Evolutionary conservation across 1,140 invertebrate species (phyloP), one percentile per base, ranked within the genome.

Genomic region (Drosophila bipectinata): DNA sequence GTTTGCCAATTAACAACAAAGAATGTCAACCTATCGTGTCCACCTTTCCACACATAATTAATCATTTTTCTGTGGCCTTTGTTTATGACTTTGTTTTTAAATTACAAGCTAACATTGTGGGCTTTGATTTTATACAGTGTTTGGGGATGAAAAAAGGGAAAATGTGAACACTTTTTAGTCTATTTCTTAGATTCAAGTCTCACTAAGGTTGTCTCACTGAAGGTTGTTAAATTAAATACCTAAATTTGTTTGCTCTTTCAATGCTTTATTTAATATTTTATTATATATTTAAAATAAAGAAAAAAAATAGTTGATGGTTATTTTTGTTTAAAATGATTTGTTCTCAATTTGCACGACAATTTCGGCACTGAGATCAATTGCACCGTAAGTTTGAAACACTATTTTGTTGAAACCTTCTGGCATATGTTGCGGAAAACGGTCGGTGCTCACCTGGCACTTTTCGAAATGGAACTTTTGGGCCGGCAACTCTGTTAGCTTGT

Each of bases 371-470:
- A 62, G 15, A 5, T 71, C 48, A 4, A 71, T 41, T 0, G 41
- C 0, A 0, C 76, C 76, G 21, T 3, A 41, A 4, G 64, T 24
- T 9, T 9, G 12, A 4, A 75, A n/a, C 1, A n/a, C 10, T 1
- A 71, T 1, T 24, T 75, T 78, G 18, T 71, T 66, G 0, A 28
- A 48, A 10, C 76, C 72, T 0, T 60, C 60, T 4, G 60, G 51
- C 15, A 78, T 1, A 32, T 64, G 34, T 10, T 61, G 26, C 0
- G 76, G 76, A 12, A 75, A 58, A 2, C 3, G n/a, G 21, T 71
- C 66, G 15, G 47, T 52, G 12, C 30, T 56, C 9, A 75, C 9
- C 10, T 54, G 10, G 26, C 76, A 78, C 44, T 49, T 61, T 1
- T 57, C 14, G 5, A 39, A 53, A 0, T 8, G 1, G 14, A 44